phyloP scores from a whole-genome alignment of 2,888 invertebrate species.

The Xestia xanthographa region DNA sequence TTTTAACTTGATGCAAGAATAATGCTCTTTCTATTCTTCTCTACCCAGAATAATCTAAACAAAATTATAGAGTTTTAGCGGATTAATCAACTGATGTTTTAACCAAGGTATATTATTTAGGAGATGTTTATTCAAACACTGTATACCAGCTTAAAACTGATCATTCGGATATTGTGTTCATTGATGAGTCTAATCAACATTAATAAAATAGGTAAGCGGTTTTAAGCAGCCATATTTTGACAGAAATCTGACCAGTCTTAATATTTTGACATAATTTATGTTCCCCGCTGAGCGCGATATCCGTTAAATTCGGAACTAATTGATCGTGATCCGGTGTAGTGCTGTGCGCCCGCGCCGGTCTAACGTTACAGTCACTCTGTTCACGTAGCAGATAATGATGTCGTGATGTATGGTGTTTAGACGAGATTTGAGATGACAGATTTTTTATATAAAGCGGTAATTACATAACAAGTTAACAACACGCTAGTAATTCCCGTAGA shows the following conservation, averaged over 20 bases:
- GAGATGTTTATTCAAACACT: background rate
- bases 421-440: background rate
- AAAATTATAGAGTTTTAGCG: background rate
- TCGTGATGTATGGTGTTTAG: conserved; percentile 12
- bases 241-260: conserved; percentile 3
- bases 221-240: background rate
- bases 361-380: conserved; percentile 10
- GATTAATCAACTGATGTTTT: background rate
- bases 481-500: background rate
- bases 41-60: too few species aligned
- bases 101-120: background rate
- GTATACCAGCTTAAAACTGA: background rate
- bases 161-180: background rate
- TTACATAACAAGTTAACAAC: background rate
- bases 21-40: background rate
- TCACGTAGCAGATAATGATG: conserved; percentile 14
- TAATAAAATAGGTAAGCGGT: background rate
- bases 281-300: conserved; percentile 11
- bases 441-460: background rate
- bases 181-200: background rate
- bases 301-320: conserved; percentile 56
- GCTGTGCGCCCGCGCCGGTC: conserved; percentile 19
- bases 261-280: conserved; percentile 24
- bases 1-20: background rate
- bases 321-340: conserved; percentile 30